These are phyloP conservation scores for Tenualosa ilisha DNA, from an alignment of 2,797 vertebrate genomes.

Conservation along the genomic window DNA sequence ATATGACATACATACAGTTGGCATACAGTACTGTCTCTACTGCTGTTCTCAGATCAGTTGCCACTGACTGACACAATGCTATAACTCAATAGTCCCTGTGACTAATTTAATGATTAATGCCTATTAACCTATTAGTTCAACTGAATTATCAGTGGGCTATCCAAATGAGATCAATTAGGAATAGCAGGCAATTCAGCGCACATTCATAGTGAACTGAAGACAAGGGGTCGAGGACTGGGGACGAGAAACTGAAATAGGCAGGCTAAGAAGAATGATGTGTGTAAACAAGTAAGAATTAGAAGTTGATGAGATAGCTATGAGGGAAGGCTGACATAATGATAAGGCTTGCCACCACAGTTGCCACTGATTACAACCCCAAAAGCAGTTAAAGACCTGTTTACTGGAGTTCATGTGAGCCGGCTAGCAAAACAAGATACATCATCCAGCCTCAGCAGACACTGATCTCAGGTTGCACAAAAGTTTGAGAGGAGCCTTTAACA, in stretches of 20 bases:
- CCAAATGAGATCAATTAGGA: background rate
- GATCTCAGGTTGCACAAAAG: background rate
- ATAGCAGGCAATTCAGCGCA: background rate
- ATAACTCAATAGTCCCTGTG: background rate
- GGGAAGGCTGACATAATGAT: background rate
- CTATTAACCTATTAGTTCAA: background rate
- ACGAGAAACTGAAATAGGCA: background rate
- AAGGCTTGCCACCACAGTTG: background rate
- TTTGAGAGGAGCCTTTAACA: background rate
- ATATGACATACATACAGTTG: too few relatives aligned
- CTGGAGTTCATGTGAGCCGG: background rate
- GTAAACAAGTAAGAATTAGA: slow-evolving; percentile 9
- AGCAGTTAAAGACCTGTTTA: slow-evolving; percentile 19
- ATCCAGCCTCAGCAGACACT: background rate
- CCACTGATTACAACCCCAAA: slow-evolving; percentile 4
- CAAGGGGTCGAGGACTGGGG: background rate
- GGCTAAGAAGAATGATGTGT: background rate
- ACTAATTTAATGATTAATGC: background rate
- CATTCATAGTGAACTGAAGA: background rate
- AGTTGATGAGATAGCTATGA: slow-evolving; percentile 10
- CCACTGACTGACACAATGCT: background rate
- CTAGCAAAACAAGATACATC: background rate
- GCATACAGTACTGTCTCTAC: background rate
- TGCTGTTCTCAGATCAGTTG: slow-evolving; percentile 21
- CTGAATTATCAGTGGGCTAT: background rate